These are phyloP conservation scores for Gymnocheta viridis DNA, from an alignment of 2,888 invertebrate species.

Conservation along the genomic window DNA sequence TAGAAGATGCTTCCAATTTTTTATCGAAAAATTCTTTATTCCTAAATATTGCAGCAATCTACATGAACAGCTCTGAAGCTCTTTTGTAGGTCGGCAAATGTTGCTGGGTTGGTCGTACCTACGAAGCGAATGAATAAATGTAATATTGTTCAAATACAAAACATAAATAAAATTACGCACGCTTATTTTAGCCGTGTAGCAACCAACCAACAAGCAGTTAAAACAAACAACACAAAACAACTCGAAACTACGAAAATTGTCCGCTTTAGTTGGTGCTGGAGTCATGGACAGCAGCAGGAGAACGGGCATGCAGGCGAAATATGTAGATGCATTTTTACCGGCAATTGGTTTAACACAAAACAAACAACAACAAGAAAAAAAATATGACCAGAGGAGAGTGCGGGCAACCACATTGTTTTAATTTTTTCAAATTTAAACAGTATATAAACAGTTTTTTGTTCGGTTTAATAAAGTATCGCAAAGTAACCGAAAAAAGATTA, in stretches of 20 bases:
- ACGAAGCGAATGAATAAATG: slow-evolving; percentile 59
- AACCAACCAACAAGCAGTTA: slow-evolving; percentile 71
- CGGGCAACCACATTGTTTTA: slow-evolving; percentile 79
- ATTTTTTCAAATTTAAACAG: slow-evolving; percentile 78
- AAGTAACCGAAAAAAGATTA: slow-evolving; percentile 36
- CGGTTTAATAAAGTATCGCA: slow-evolving; percentile 52
- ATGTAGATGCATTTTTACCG: slow-evolving; percentile 67
- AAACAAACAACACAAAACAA: slow-evolving; percentile 68
- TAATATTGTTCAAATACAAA: slow-evolving; percentile 77
- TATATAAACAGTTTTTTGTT: slow-evolving; percentile 61
- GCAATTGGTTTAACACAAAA: slow-evolving; percentile 65
- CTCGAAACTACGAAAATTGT: slow-evolving; percentile 46
- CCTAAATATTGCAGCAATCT: no score
- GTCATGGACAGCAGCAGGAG: neutral
- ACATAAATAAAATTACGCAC: slow-evolving; percentile 82
- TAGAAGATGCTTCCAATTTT: no score
- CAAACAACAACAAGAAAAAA: slow-evolving; percentile 9
- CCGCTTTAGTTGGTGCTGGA: neutral
- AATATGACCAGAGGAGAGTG: slow-evolving; percentile 61
- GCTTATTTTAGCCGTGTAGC: slow-evolving; percentile 81
- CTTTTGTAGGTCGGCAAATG: neutral
- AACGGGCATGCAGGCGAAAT: neutral
- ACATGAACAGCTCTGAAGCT: neutral
- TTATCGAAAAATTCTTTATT: no score
- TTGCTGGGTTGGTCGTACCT: slow-evolving; percentile 14